Conservation (phyloP, 2,113 vertebrate species). For the Alosa alosa region DNA sequence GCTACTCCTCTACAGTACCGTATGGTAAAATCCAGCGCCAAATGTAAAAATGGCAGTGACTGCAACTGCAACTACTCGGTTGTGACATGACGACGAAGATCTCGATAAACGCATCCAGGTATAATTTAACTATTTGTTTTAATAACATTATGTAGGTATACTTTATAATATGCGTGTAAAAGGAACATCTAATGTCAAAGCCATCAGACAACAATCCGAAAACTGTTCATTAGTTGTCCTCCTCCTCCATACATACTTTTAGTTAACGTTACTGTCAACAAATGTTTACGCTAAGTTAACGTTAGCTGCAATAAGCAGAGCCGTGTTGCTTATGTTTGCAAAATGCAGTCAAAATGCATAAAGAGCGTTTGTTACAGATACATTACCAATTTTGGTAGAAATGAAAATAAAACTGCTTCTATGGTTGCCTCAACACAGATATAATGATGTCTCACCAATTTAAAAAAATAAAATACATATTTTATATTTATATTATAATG, state of each 20-base stretch:
- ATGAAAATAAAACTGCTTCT: slow-evolving; percentile 74
- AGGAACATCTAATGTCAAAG: not conserved
- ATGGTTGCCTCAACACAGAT: slow-evolving; percentile 81
- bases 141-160: not conserved
- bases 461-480: slow-evolving; percentile 80
- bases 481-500: slow-evolving; percentile 84
- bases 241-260: too few species aligned
- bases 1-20: not conserved
- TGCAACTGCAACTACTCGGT: too few species aligned
- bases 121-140: not conserved
- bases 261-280: too few species aligned
- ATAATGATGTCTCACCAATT: slow-evolving; percentile 78
- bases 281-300: too few species aligned
- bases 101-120: not conserved
- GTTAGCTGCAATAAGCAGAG: too few species aligned
- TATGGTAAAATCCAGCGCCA: slow-evolving; percentile 25
- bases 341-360: slow-evolving; percentile 51
- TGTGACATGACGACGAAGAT: not conserved
- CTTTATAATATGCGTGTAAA: not conserved
- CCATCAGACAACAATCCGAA: not conserved
- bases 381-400: slow-evolving; percentile 94
- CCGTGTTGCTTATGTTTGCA: too few species aligned
- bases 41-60: slow-evolving; percentile 26
- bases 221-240: not conserved
- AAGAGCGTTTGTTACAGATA: slow-evolving; percentile 89